phyloP scores from a whole-genome alignment of 2,888 invertebrate species.

The Idaea straminata region DNA sequence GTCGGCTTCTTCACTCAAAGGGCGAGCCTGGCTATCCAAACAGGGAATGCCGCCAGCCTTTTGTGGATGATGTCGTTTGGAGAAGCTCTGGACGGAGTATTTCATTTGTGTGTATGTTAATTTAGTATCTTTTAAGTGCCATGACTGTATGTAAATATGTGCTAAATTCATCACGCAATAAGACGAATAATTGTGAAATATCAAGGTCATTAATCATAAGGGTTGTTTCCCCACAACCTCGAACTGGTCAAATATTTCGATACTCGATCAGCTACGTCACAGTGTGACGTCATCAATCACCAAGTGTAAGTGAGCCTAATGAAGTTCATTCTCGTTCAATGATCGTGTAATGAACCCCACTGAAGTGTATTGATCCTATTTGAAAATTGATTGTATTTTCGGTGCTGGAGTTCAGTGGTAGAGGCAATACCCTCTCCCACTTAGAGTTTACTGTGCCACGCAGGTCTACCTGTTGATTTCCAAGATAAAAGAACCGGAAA shows the following conservation, averaged over 20 bases:
- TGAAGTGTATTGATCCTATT: conserved; percentile 1
- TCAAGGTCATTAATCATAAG: no score
- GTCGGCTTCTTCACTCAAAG: no score
- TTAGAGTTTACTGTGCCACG: neutral
- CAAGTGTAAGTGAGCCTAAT: neutral
- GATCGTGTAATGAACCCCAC: neutral
- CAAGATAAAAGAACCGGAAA: neutral
- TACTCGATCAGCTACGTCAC: neutral
- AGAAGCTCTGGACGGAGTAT: no score
- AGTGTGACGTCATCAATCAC: neutral
- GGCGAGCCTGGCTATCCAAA: no score
- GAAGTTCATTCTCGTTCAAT: conserved; percentile 1
- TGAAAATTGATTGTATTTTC: neutral
- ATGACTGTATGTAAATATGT: no score
- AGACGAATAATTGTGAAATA: no score
- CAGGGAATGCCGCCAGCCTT: no score
- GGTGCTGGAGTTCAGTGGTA: neutral
- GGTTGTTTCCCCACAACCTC: neutral
- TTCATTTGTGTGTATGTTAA: no score
- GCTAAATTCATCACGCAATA: no score
- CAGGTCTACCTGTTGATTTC: neutral
- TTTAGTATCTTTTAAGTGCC: no score
- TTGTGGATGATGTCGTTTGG: no score
- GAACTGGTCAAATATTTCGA: neutral
- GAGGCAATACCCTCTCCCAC: neutral